Evolutionary conservation across 1,140 invertebrate species (phyloP).

Genomic region (Acromyrmex heyeri): DNA sequence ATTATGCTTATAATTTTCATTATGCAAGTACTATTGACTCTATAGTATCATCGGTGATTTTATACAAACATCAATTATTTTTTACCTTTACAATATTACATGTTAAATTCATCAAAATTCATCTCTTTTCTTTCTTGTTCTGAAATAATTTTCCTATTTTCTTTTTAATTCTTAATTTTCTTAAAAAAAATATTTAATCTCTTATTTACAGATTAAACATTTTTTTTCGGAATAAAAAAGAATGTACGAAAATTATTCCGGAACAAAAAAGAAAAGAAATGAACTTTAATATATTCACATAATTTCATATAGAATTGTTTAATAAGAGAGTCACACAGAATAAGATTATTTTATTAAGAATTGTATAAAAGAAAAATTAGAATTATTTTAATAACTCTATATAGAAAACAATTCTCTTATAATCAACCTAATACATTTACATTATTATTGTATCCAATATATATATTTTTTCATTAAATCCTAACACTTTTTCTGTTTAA

Average conservation of each 20-base stretch:
- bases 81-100: slow-evolving; percentile 1
- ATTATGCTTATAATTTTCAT: background rate
- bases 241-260: too few species aligned
- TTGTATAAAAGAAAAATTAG: background rate
- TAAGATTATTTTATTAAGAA: background rate
- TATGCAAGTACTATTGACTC: slow-evolving; percentile 10
- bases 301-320: background rate
- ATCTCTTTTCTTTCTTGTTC: slow-evolving; percentile 26
- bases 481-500: slow-evolving; percentile 17
- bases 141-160: background rate
- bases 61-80: slow-evolving; percentile 25
- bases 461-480: background rate
- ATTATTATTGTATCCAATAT: slow-evolving; percentile 24
- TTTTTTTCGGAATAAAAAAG: too few species aligned
- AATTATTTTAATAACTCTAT: background rate
- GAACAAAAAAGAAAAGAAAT: too few species aligned
- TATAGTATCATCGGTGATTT: background rate
- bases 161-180: background rate
- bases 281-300: background rate
- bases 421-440: slow-evolving; percentile 52
- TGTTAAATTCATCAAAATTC: slow-evolving; percentile 31
- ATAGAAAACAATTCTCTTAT: background rate
- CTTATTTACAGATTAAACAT: too few species aligned
- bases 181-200: background rate
- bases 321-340: background rate